Conservation (phyloP, 2,888 invertebrate genomes). For the Panopea generosa region DNA sequence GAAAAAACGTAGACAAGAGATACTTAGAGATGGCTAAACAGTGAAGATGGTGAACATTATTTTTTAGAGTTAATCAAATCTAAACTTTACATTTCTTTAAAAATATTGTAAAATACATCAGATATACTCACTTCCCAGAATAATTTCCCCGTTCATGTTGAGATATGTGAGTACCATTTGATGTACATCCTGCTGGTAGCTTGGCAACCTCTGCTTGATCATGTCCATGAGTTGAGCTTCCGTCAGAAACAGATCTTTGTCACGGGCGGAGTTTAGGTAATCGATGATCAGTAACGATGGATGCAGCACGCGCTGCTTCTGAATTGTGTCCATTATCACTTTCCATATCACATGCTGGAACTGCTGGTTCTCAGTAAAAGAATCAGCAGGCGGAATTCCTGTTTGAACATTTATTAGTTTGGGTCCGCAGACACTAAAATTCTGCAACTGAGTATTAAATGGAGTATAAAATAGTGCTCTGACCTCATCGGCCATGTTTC, state of each 20-base stretch:
- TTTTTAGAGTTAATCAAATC: too few relatives aligned
- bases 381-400: conserved; percentile 14
- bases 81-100: too few relatives aligned
- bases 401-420: conserved; percentile 48
- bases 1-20: too few relatives aligned
- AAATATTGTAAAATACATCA: too few relatives aligned
- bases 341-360: conserved; percentile 62
- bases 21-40: too few relatives aligned
- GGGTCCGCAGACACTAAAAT: conserved; percentile 65
- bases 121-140: conserved; percentile 65
- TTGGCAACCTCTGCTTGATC: conserved; percentile 59
- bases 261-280: conserved; percentile 45
- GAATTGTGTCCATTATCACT: conserved; percentile 63
- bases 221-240: conserved; percentile 63
- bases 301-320: conserved; percentile 62
- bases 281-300: conserved; percentile 63
- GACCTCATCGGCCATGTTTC: conserved; percentile 64
- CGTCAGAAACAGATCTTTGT: conserved; percentile 50
- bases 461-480: conserved; percentile 67
- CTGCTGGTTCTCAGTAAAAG: conserved; percentile 23
- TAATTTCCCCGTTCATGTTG: conserved; percentile 64
- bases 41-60: too few relatives aligned
- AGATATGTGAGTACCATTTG: conserved; percentile 66
- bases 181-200: conserved; percentile 58
- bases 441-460: conserved; percentile 65